These are phyloP conservation scores for Ceyx cyanopectus DNA, from an alignment of 2,113 vertebrate genomes.

Conservation along the genomic window DNA sequence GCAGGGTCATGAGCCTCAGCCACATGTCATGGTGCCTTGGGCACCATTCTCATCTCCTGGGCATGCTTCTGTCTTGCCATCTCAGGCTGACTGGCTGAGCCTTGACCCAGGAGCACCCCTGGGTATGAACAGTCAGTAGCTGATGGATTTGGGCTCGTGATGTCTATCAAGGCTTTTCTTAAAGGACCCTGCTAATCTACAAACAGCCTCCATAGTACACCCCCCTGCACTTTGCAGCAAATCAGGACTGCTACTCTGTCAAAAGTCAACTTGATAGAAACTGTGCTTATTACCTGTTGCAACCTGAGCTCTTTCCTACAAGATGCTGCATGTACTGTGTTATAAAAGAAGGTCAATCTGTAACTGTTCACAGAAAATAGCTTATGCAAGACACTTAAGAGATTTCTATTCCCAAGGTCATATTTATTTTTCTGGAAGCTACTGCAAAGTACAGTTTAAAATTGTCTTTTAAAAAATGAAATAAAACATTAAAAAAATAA, in stretches of 20 bases:
- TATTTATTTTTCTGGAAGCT: not conserved
- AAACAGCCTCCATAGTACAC: not conserved
- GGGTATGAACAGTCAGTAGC: not conserved
- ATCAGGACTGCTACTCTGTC: not conserved
- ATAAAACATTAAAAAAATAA: too few relatives aligned
- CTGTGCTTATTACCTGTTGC: not conserved
- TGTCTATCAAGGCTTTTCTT: not conserved
- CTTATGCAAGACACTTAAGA: not conserved
- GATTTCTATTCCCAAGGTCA: not conserved
- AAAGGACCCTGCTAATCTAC: not conserved
- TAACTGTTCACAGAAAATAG: not conserved
- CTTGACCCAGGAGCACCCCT: not conserved
- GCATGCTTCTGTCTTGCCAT: fast-evolving
- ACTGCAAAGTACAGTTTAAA: not conserved
- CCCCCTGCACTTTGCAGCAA: not conserved
- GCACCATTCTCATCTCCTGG: not conserved
- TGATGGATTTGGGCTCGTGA: not conserved
- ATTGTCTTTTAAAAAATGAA: too few relatives aligned
- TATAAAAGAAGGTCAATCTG: not conserved
- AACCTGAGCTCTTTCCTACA: not conserved
- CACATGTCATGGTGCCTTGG: fast-evolving
- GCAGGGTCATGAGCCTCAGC: not conserved
- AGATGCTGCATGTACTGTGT: fast-evolving
- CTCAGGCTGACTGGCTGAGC: not conserved
- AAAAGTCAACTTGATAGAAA: not conserved